Evolutionary conservation across 2,113 vertebrate species (phyloP), one percentile per base, ranked within the genome.

Genomic region (Zosterops hypoxanthus): DNA sequence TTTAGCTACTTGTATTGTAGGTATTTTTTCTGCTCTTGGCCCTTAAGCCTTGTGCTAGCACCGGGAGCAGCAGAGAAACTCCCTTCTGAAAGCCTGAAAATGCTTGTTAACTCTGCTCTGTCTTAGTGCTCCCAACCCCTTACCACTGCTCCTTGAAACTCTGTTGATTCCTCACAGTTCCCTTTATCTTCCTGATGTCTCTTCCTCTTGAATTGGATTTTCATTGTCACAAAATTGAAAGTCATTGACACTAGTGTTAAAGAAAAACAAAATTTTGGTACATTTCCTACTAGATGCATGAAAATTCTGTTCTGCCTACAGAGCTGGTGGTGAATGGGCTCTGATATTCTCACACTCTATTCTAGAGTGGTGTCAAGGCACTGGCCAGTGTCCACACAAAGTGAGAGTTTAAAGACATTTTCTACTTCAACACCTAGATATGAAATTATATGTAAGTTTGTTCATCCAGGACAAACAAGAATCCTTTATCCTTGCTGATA

Each of bases 401-500:
- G 26, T 64, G 26, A 87, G 18, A 61, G 1, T 76, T 85, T 57
- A 65, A 83, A 75, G 16, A 6, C 1, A 2, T 72, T 93, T 88
- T 80, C 18, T 64, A 68, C 47, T 59, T 87, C 18, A 16, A 55
- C 6, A 68, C 3, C 24, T 31, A 92, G 15, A 34, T 53, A 84
- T 33, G 52, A 92, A 94, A 81, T 82, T 53, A 36, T 53, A 56
- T 42, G 14, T 17, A 84, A 56, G 14, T 57, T 82, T 92, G 20
- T 66, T 88, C 56, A 50, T 57, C 41, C 29, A 86, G 57, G 61
- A 66, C 42, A 89, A 71, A 23, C 20, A 71, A 53, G 55, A 44
- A 16, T 73, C 63, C 23, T 87, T 94, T 89, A 59, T 92, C 29
- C 68, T 81, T 86, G 61, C 18, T 63, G 42, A 82, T 91, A 96